Evolutionary conservation across 1,140 invertebrate genomes (phyloP).

Genomic region (Pteromalus puparum): DNA sequence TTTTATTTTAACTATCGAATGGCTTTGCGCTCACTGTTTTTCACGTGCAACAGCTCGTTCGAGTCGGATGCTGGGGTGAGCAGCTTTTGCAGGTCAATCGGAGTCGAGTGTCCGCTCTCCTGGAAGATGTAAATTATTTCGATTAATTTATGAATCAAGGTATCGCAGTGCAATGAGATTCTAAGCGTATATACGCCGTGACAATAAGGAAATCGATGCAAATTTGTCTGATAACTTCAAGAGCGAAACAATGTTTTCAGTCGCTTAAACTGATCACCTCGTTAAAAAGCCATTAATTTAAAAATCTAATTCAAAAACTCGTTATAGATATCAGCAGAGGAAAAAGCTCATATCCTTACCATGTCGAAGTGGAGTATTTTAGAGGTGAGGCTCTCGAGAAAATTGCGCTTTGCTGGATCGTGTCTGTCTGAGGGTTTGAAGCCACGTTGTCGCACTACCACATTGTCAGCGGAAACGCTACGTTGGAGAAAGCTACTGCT

Average conservation of each 20-base stretch:
- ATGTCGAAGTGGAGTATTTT: constrained; percentile 87
- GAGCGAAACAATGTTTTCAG: too few relatives aligned
- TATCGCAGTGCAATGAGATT: too few relatives aligned
- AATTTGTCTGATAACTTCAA: too few relatives aligned
- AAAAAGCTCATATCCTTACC: too few relatives aligned
- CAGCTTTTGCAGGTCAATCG: constrained; percentile 88
- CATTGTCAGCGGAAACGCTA: constrained; percentile 72
- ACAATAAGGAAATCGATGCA: too few relatives aligned
- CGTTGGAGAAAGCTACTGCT: constrained; percentile 63
- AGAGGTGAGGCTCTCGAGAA: constrained; percentile 86
- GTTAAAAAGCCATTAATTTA: too few relatives aligned
- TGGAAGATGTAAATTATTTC: constrained; percentile 53
- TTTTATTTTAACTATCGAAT: neutral
- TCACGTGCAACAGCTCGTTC: constrained; percentile 79
- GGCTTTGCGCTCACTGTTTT: constrained; percentile 77
- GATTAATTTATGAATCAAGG: neutral
- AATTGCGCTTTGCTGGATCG: constrained; percentile 86
- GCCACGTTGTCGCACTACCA: constrained; percentile 79
- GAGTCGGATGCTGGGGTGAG: constrained; percentile 89
- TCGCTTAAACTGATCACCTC: too few relatives aligned
- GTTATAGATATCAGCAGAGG: too few relatives aligned
- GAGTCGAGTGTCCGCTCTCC: constrained; percentile 74
- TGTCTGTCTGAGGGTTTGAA: constrained; percentile 90
- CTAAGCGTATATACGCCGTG: too few relatives aligned
- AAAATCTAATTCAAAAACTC: too few relatives aligned